These are phyloP conservation scores for Zaprionus obscuricornis DNA, from an alignment of 2,888 invertebrate genomes.

Conservation along the genomic window DNA sequence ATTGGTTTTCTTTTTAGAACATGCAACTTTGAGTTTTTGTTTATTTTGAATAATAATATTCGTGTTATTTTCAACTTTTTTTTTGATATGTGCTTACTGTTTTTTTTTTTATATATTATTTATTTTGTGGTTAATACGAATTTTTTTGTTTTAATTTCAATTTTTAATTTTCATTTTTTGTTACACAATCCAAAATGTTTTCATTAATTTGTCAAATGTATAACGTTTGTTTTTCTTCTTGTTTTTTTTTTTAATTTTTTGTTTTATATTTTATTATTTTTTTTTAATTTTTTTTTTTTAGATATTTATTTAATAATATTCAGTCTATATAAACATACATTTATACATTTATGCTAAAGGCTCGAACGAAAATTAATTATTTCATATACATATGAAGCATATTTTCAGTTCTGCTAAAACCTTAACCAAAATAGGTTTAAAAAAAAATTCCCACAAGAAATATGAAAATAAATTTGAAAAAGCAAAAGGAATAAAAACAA, in stretches of 20 bases:
- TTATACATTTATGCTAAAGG: constrained; percentile 72
- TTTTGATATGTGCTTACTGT: constrained; percentile 70
- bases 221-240: constrained; percentile 32
- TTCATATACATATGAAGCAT: constrained; percentile 42
- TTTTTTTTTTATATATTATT: constrained; percentile 36
- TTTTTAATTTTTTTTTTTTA: constrained; percentile 23
- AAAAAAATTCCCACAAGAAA: constrained; percentile 27
- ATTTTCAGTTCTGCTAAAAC: constrained; percentile 64
- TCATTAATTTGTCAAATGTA: constrained; percentile 20
- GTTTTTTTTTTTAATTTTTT: constrained; percentile 25
- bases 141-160: not conserved
- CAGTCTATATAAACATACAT: constrained; percentile 78
- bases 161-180: constrained; percentile 26
- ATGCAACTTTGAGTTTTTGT: constrained; percentile 52
- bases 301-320: constrained; percentile 69
- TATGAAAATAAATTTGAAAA: constrained; percentile 14
- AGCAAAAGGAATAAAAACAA: constrained; percentile 9
- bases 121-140: constrained; percentile 39
- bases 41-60: constrained; percentile 27
- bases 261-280: constrained; percentile 19
- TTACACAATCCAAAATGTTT: constrained; percentile 47
- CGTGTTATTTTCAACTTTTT: constrained; percentile 9
- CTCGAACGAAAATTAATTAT: constrained; percentile 40
- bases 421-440: constrained; percentile 44
- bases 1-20: constrained; percentile 51